Base-by-base conservation (phyloP, 2,113 vertebrate species). In the Festucalex cinctus region DNA sequence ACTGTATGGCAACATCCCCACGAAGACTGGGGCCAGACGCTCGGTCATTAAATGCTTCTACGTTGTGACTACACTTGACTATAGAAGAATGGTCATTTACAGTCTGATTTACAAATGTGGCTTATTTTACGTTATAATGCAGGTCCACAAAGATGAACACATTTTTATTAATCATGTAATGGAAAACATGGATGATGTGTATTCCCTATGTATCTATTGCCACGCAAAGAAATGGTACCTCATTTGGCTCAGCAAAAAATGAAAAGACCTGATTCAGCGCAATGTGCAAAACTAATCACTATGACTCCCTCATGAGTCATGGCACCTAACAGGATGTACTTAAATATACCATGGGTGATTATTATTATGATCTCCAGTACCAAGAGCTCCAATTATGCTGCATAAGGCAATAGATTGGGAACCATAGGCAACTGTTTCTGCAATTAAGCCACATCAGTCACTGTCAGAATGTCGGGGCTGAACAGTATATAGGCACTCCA, bases 371-470 rank as follows among this genome's bases (percentile, higher is more conserved):
- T 58, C 65, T 32, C 14, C 46, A n/a, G 13, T 26, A 66, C 66
- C 36, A 49, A 46, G 71, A 22, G 43, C 63, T 22, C 32, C 54
- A 62, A 37, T 70, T 75, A 69, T 75, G 43, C 75, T 76, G 66
- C n/a, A 75, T 83, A 75, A 68, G 73, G 70, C 70, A 69, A 44
- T 60, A 60, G 58, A 53, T 32, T 48, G 12, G 60, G 72, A 74
- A 75, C 41, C 66, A 41, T 57, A 69, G 70, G 66, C 14, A 63
- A 57, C 41, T 76, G 8, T 61, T 68, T 53, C 46, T 66, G 77
- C 77, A 83, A 78, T 87, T 85, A 85, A 54, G 66, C 66, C 69
- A 64, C 79, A 85, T 84, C 82, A 68, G 70, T 88, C 83, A 86
- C 64, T 84, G 81, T 73, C 80, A 72, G 77, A 56, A 79, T 80